phyloP scores from a whole-genome alignment of 1,140 invertebrate species.

The Hycleus cichorii region DNA sequence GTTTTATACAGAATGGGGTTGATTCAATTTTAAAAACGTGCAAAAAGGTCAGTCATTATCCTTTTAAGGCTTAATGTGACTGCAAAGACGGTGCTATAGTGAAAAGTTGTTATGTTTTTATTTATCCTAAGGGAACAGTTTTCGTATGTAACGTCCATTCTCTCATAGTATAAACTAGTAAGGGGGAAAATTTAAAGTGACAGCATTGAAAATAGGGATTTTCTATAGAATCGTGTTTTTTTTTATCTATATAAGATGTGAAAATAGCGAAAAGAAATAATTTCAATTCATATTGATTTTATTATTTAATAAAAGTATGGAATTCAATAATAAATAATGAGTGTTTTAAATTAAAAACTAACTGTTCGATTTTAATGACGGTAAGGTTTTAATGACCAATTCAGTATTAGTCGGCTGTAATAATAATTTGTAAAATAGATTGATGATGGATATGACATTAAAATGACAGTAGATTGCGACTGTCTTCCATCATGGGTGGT shows the following conservation, averaged over 20 bases:
- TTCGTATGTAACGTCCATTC: constrained; percentile 12
- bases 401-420: constrained; percentile 7
- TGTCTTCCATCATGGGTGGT: constrained; percentile 13
- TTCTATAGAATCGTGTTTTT: not conserved
- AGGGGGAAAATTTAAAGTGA: constrained; percentile 13
- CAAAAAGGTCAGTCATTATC: constrained; percentile 13
- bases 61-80: constrained; percentile 12
- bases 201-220: constrained; percentile 12
- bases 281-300: no score
- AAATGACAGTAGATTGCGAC: constrained; percentile 17
- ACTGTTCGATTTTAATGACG: constrained; percentile 10
- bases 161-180: constrained; percentile 8
- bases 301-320: no score
- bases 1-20: not conserved
- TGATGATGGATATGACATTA: constrained; percentile 17
- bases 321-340: not conserved
- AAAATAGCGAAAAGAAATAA: no score
- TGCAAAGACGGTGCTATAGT: constrained; percentile 9
- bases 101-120: constrained; percentile 15
- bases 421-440: constrained; percentile 15
- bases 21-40: constrained; percentile 3
- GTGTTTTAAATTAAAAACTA: constrained; percentile 3
- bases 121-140: constrained; percentile 13
- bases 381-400: constrained; percentile 10
- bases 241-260: no score